Evolutionary conservation across 1,140 invertebrate species (phyloP).

Genomic region (Scaptomyza hsui): DNA sequence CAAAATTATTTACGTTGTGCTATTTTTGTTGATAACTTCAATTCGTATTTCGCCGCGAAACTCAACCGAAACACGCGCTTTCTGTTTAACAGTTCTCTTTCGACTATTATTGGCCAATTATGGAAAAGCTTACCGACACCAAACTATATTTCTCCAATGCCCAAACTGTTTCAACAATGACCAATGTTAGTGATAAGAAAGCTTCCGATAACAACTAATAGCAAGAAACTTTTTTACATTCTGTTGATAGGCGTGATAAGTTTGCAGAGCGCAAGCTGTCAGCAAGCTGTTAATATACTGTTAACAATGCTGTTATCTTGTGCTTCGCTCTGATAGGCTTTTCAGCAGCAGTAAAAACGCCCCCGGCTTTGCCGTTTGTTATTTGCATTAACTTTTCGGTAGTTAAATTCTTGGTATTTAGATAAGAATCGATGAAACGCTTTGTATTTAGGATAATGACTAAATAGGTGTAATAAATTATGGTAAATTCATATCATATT

Average conservation of each 20-base stretch:
- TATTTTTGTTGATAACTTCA: slow-evolving; percentile 6
- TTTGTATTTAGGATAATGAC: no score
- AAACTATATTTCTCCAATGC: slow-evolving; percentile 56
- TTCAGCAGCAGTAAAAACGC: no score
- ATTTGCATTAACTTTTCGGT: no score
- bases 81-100: slow-evolving; percentile 44
- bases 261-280: slow-evolving; percentile 11
- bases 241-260: background rate
- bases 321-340: slow-evolving; percentile 33
- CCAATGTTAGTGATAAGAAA: no score
- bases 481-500: no score
- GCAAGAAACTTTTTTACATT: slow-evolving; percentile 11
- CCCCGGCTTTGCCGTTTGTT: no score
- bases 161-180: slow-evolving; percentile 52
- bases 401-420: no score
- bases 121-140: slow-evolving; percentile 49
- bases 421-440: no score
- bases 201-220: slow-evolving; percentile 52
- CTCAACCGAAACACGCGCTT: slow-evolving; percentile 52
- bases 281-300: no score
- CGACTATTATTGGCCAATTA: slow-evolving; percentile 59
- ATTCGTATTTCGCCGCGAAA: slow-evolving; percentile 9
- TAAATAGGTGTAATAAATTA: no score
- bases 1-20: slow-evolving; percentile 6
- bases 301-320: slow-evolving; percentile 12